Percentiles rank a stretch among this genome's conserved stretches.
Conservation (phyloP, 2,797 vertebrate species). For the Sebastes hubbsi region DNA sequence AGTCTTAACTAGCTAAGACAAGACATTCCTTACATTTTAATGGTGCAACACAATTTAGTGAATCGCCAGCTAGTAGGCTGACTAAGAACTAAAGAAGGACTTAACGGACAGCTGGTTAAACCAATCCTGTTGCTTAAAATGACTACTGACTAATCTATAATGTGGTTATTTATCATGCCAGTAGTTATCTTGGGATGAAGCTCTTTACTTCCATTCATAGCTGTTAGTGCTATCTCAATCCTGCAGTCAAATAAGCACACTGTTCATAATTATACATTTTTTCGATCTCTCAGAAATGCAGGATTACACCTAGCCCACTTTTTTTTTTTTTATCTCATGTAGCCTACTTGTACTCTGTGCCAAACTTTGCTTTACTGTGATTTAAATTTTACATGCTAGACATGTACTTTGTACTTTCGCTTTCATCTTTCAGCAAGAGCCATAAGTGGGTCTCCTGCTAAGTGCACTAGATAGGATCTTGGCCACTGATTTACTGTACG, state of each 20-base stretch:
- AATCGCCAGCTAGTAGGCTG: not conserved
- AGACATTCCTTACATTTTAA: not conserved
- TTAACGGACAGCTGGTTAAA: not conserved
- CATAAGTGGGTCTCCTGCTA: conserved; percentile 61
- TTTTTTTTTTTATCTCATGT: not conserved
- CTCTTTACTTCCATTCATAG: not conserved
- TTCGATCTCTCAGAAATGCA: not conserved
- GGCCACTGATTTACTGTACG: conserved; percentile 61
- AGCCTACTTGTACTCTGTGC: not conserved
- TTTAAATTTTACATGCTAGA: conserved; percentile 33
- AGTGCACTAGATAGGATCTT: conserved; percentile 65
- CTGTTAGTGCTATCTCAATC: not conserved
- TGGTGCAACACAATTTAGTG: not conserved
- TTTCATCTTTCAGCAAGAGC: conserved; percentile 54
- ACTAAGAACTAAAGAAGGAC: not conserved
- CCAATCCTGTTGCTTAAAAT: not conserved
- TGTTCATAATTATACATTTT: not conserved
- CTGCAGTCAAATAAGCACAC: not conserved
- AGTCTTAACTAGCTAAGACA: not conserved
- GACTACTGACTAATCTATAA: not conserved
- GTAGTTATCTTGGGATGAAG: not conserved
- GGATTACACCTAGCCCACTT: not conserved
- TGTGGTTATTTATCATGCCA: not conserved
- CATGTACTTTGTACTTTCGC: conserved; percentile 28
- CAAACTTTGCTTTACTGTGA: conserved; percentile 5